Evolutionary conservation across 2,888 invertebrate species (phyloP), one percentile per base, ranked within the genome.

Genomic region (Scotopteryx bipunctaria): DNA sequence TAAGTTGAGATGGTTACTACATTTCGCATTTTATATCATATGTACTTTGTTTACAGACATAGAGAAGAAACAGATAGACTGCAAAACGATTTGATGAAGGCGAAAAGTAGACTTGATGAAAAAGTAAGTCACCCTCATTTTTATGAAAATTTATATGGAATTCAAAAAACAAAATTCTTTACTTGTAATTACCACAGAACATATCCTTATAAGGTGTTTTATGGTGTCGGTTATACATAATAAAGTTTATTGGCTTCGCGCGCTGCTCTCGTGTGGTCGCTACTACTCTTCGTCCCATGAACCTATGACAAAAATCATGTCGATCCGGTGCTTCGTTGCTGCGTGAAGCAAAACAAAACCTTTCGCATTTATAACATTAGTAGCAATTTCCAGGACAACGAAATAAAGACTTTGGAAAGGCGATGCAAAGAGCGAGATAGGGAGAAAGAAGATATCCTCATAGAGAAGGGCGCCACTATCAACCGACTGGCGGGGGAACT

Each of bases 381-480:
- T 1, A 8, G n/a, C 19, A 4, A 8, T 3, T 33, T 35, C 36
- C 58, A 91, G 81, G 86, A 92, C 37, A 87, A 84, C 35, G 92
- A 93, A 67, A 76, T 92, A 36, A 91, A 91, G 54, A 76, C 76
- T n/a, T 71, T 93, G 55, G 91, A 91, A 57, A 79, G 85, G 25
- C 89, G 85, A 6, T 93, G 92, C 61, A 83, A 83, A 64, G 92
- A 94, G 19, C 76, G 92, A 1, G 92, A 93, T 38, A 81, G 91
- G 56, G 92, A 91, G 11, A 92, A 93, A 42, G 94, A 94, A 66
- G 81, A 86, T 2, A 81, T 94, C 56, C 67, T 94, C 32, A 85
- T 93, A 36, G 94, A 94, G 31, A 94, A 94, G 57, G 91, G 92
- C 0, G 86, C 91, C 0, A 92, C 92, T 9, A 93, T 94, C 51